Conservation (phyloP, 2,888 invertebrate genomes). For the Loripinus fragilis region DNA sequence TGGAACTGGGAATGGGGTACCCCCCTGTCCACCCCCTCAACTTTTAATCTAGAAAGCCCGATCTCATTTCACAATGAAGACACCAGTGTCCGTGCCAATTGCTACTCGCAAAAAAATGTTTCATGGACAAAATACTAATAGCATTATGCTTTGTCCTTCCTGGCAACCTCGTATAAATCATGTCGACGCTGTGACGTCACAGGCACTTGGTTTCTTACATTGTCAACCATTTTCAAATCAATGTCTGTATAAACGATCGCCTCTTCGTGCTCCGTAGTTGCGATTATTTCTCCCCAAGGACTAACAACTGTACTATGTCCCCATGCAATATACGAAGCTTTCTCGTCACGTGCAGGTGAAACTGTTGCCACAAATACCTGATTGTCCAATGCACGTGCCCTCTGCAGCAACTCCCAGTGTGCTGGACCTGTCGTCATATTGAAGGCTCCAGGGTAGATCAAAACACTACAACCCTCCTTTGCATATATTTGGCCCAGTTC, state of each 20-base stretch:
- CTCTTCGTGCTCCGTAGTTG: conserved; percentile 89
- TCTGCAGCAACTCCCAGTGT: conserved; percentile 95
- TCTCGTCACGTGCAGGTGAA: conserved; percentile 91
- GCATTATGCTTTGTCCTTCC: conserved; percentile 16
- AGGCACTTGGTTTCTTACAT: conserved; percentile 93
- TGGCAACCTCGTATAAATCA: conserved; percentile 87
- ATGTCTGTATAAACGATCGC: conserved; percentile 90
- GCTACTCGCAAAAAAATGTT: no score
- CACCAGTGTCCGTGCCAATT: no score
- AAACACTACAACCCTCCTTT: conserved; percentile 88
- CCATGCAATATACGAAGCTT: conserved; percentile 92
- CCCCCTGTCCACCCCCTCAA: no score
- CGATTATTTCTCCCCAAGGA: conserved; percentile 91
- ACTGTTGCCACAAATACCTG: conserved; percentile 94
- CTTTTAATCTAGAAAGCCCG: no score
- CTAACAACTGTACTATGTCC: conserved; percentile 93
- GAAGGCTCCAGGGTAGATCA: conserved; percentile 97
- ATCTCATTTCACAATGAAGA: no score
- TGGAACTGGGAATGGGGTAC: no score
- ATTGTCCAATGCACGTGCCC: conserved; percentile 93
- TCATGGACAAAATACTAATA: no score
- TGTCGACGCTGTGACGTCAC: conserved; percentile 89
- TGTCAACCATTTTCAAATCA: conserved; percentile 89
- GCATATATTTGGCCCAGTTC: conserved; percentile 88
- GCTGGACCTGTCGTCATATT: conserved; percentile 97